Evolutionary conservation across 2,888 invertebrate species (phyloP).

Genomic region (Gastracanthus pulcherrimus): DNA sequence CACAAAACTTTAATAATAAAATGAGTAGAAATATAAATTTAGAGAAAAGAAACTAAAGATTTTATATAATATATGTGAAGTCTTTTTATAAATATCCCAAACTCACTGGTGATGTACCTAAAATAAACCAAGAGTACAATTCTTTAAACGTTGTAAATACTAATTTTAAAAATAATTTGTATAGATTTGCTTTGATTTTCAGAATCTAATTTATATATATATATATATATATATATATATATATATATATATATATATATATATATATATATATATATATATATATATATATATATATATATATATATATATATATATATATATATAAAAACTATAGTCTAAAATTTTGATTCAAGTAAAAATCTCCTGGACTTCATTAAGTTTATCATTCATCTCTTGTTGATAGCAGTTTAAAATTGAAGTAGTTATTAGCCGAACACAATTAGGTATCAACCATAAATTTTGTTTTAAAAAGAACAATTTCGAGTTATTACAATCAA

Average conservation of each 20-base stretch:
- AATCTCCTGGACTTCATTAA: not conserved
- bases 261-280: too few relatives aligned
- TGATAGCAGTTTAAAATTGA: not conserved
- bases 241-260: too few relatives aligned
- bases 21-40: too few relatives aligned
- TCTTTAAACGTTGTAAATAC: slow-evolving; percentile 6
- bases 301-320: too few relatives aligned
- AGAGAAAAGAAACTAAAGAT: too few relatives aligned
- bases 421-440: not conserved
- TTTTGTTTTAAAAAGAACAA: too few relatives aligned
- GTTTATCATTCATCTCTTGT: not conserved
- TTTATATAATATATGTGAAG: too few relatives aligned
- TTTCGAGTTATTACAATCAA: too few relatives aligned
- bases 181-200: not conserved
- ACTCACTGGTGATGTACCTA: slow-evolving; percentile 14
- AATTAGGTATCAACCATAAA: too few relatives aligned
- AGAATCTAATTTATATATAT: too few relatives aligned
- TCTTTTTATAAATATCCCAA: not conserved
- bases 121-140: not conserved
- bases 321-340: not conserved
- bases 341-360: not conserved
- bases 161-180: not conserved
- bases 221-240: too few relatives aligned
- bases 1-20: not conserved
- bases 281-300: too few relatives aligned